These are phyloP conservation scores for Alfaro cultratus DNA, from an alignment of 2,797 vertebrate genomes.

Conservation along the genomic window DNA sequence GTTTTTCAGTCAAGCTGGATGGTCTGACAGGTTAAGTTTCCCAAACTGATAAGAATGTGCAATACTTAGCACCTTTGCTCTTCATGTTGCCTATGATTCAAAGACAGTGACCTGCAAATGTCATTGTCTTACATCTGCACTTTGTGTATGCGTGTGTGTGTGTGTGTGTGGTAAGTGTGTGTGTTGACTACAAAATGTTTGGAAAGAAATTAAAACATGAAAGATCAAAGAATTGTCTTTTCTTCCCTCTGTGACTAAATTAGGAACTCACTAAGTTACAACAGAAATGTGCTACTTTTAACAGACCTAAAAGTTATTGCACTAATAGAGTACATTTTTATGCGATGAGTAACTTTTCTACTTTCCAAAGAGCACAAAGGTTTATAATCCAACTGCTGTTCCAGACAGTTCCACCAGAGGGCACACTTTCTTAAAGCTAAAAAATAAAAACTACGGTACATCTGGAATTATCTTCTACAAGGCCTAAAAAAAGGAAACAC, in stretches of 20 bases:
- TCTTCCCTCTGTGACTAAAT: neutral
- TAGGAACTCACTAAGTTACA: neutral
- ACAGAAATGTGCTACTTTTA: neutral
- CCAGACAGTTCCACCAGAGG: constrained; percentile 22
- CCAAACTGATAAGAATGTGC: constrained; percentile 79
- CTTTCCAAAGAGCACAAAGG: neutral
- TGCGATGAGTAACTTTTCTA: neutral
- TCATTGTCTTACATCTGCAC: constrained; percentile 69
- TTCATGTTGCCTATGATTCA: constrained; percentile 66
- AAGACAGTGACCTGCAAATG: constrained; percentile 55
- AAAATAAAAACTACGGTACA: neutral
- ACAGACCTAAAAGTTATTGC: neutral
- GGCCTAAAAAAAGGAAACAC: neutral
- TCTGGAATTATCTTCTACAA: too few species aligned
- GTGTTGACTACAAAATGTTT: constrained; percentile 49
- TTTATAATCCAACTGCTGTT: neutral
- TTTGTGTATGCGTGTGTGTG: constrained; percentile 44
- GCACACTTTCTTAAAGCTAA: constrained; percentile 4
- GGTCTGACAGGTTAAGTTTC: constrained; percentile 48
- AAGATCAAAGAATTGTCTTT: constrained; percentile 18
- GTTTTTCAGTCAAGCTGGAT: constrained; percentile 44
- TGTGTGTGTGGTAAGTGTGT: constrained; percentile 22
- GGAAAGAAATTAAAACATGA: constrained; percentile 56
- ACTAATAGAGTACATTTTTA: neutral
- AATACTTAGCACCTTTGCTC: constrained; percentile 83